phyloP scores from a whole-genome alignment of 2,113 vertebrate genomes.

The Theropithecus gelada region DNA sequence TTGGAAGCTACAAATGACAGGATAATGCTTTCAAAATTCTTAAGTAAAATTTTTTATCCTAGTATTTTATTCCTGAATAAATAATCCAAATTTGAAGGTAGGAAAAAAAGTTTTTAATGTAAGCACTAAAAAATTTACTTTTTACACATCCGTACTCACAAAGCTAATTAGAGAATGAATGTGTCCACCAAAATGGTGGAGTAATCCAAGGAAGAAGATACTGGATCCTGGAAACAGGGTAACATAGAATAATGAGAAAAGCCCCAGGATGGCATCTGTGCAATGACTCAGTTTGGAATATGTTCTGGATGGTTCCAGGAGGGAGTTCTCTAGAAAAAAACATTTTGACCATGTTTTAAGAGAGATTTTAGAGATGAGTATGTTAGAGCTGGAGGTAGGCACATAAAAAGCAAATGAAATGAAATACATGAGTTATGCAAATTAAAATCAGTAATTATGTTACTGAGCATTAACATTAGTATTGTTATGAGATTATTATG shows the following conservation, averaged over 20 bases:
- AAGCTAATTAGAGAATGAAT: neutral
- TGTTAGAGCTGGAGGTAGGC: neutral
- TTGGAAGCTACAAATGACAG: no score
- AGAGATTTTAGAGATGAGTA: neutral
- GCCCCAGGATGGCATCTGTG: neutral
- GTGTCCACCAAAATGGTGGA: neutral
- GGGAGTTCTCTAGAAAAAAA: neutral
- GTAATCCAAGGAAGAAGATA: neutral
- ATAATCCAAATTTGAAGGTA: no score
- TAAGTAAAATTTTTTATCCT: no score
- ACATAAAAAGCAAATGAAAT: neutral
- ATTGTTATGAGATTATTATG: neutral
- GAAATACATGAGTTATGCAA: neutral
- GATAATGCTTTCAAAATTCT: no score
- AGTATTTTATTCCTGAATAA: no score
- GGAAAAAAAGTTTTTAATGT: neutral
- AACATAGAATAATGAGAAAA: neutral
- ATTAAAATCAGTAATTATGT: neutral
- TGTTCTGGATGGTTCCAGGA: neutral
- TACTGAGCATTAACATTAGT: neutral
- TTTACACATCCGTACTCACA: neutral
- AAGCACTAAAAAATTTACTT: neutral
- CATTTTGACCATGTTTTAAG: neutral
- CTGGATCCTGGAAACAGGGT: neutral
- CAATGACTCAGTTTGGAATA: neutral